Conservation (phyloP, 2,113 vertebrate genomes). For the Alethe diademata region DNA sequence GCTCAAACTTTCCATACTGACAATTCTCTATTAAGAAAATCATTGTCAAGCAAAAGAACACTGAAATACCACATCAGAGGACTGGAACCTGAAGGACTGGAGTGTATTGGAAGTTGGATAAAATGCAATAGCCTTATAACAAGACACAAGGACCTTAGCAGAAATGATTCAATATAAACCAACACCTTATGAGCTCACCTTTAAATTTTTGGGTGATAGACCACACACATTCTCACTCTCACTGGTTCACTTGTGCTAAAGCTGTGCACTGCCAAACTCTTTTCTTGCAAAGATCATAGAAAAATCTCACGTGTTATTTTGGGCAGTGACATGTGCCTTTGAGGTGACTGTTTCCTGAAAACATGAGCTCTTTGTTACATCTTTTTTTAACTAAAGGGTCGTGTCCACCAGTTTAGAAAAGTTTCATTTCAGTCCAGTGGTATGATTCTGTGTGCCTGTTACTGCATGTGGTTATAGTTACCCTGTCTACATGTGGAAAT, state of each 20-base stretch:
- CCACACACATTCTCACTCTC: neutral
- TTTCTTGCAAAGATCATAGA: neutral
- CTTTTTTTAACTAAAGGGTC: neutral
- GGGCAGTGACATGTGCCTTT: neutral
- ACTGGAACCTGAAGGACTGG: neutral
- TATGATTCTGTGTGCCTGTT: neutral
- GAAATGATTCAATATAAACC: neutral
- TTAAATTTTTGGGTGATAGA: neutral
- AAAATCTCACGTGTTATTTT: neutral
- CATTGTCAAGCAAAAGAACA: neutral
- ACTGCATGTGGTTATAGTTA: neutral
- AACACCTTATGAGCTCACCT: neutral
- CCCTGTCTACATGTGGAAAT: neutral
- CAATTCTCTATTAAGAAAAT: neutral
- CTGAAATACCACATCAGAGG: neutral
- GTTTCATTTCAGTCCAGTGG: neutral
- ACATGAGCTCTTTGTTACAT: neutral
- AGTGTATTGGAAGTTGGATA: neutral
- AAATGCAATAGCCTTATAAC: neutral
- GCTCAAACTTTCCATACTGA: neutral
- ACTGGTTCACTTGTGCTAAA: neutral
- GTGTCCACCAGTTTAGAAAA: neutral
- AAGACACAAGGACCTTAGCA: neutral
- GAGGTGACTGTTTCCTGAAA: neutral
- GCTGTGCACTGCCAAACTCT: neutral